These are phyloP conservation scores for Pristionchus entomophagus DNA, from an alignment of 2,888 invertebrate species.

Conservation along the genomic window DNA sequence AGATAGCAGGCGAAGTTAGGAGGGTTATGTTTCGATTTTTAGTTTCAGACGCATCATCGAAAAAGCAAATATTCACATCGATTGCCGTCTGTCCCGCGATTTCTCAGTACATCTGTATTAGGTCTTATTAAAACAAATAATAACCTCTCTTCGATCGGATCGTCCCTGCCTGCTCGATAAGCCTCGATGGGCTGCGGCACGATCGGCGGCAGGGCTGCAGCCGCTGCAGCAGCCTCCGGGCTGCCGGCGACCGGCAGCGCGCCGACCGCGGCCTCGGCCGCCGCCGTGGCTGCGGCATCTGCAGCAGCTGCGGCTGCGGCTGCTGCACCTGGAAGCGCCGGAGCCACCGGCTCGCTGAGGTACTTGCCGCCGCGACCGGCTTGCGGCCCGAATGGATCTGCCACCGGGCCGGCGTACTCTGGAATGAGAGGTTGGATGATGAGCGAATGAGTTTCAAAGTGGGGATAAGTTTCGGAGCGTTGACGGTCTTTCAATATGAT, in stretches of 20 bases:
- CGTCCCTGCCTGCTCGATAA: background rate
- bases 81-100: no score
- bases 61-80: no score
- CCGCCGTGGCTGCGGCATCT: background rate
- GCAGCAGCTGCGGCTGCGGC: background rate
- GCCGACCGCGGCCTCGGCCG: background rate
- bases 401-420: background rate
- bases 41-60: no score
- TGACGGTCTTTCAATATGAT: background rate
- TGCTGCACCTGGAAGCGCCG: background rate
- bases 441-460: background rate
- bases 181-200: constrained; percentile 1
- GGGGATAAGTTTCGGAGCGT: background rate
- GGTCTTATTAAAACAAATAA: no score
- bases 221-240: constrained; percentile 31
- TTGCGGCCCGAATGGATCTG: background rate
- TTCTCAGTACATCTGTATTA: no score
- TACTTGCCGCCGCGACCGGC: no score
- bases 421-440: no score
- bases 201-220: background rate
- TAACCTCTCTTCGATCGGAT: background rate
- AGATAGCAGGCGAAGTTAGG: no score
- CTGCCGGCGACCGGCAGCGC: background rate
- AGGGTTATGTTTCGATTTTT: no score
- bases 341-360: background rate